Evolutionary conservation across 2,113 vertebrate species (phyloP).

Genomic region (Gymnobelideus leadbeateri): DNA sequence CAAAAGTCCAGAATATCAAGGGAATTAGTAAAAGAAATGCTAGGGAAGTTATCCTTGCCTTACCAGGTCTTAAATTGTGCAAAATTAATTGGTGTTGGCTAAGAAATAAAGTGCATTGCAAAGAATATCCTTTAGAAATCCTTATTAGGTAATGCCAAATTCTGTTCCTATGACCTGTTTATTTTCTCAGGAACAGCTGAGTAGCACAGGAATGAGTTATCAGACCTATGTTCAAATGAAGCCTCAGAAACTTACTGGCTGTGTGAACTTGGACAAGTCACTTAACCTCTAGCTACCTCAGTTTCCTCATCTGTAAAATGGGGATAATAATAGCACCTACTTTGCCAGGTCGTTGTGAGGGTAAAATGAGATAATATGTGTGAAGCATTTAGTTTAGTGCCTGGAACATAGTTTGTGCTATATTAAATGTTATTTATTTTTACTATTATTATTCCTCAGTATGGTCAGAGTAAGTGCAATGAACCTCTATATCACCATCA

Average conservation of each 20-base stretch:
- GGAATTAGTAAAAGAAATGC: too few species aligned
- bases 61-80: too few species aligned
- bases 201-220: background rate
- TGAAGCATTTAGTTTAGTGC: background rate
- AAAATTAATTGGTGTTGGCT: too few species aligned
- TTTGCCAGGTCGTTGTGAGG: background rate
- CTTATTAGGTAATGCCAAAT: background rate
- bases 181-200: background rate
- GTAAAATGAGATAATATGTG: background rate
- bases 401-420: background rate
- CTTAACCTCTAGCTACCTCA: background rate
- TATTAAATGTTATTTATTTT: background rate
- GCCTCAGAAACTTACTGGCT: background rate
- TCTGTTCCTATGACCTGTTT: background rate
- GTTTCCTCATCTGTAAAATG: background rate
- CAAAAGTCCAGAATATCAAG: too few species aligned
- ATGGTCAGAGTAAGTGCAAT: background rate
- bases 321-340: background rate
- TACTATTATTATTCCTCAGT: background rate
- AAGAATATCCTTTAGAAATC: background rate
- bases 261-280: background rate
- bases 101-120: background rate
- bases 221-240: background rate
- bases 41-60: too few species aligned
- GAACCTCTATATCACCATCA: too few species aligned